Base-by-base conservation (phyloP, 2,797 vertebrate species). In the Poeciliopsis presidionis region DNA sequence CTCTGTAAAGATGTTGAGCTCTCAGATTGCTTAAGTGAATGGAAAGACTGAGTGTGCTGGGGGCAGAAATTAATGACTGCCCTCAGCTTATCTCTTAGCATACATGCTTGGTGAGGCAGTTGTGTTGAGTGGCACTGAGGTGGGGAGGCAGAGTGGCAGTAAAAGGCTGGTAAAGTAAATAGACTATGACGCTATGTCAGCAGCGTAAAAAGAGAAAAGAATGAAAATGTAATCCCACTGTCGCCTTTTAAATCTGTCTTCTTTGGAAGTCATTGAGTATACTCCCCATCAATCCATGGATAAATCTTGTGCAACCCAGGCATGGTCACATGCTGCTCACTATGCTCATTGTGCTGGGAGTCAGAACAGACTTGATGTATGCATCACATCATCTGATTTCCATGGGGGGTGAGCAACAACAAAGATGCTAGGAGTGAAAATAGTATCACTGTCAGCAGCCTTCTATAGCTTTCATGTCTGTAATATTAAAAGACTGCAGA, bases 141-240 rank as follows among this genome's bases (percentile, higher is more conserved):
- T 67, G 43, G 53, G 30, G 22, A 49, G 65, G 36, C 71, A 63
- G n/a, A 18, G 75, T 70, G 78, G 80, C 82, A 80, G 81, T 89
- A 86, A 90, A 92, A 88, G 82, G 84, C 73, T 88, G 88, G 72
- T 89, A 88, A 93, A 91, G 90, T 92, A 91, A 93, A 93, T 91
- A 92, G 77, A 82, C 39, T 20, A 36, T 69, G 76, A 81, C 81
- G 47, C 78, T 84, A 85, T 89, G 83, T 86, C 86, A 84, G 84
- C 84, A 57, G 73, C 80, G 78, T 78, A 87, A 87, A 88, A 76
- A 83, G 63, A 83, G 78, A 85, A 85, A 88, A 80, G 84, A 87
- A 92, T 82, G 82, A 88, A 87, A 87, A 87, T 76, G 87, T 88
- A 86, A 92, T 91, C 89, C 91, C 76, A 80, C 65, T 76, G 77